phyloP scores from a whole-genome alignment of 2,888 invertebrate species.

The Carpatolechia fugitivella region DNA sequence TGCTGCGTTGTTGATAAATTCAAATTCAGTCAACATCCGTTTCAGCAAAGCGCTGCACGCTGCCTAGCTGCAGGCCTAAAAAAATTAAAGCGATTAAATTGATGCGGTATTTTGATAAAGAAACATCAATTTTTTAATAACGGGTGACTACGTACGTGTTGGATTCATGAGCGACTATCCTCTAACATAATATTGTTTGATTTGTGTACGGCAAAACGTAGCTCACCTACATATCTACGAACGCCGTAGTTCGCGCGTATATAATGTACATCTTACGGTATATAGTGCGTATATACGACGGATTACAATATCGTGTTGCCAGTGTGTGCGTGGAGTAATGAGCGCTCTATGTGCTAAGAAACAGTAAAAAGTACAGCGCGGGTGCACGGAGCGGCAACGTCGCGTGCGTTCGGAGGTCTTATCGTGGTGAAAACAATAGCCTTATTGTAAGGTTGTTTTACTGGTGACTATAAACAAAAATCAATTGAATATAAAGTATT shows the following conservation, averaged over 20 bases:
- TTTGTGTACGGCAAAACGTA: slow-evolving; percentile 63
- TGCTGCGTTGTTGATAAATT: slow-evolving; percentile 11
- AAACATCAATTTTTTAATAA: too few relatives aligned
- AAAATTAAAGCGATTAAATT: too few relatives aligned
- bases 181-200: slow-evolving; percentile 72
- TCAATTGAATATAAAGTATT: too few relatives aligned
- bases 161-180: too few relatives aligned
- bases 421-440: slow-evolving; percentile 73
- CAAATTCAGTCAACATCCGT: slow-evolving; percentile 8
- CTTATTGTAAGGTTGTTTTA: slow-evolving; percentile 15
- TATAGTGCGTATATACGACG: slow-evolving; percentile 50
- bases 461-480: background rate
- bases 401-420: slow-evolving; percentile 66
- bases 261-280: slow-evolving; percentile 73
- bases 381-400: slow-evolving; percentile 70
- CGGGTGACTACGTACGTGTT: too few relatives aligned
- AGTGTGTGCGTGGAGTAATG: slow-evolving; percentile 68
- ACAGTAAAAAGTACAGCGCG: slow-evolving; percentile 81
- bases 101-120: background rate
- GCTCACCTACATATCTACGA: slow-evolving; percentile 72
- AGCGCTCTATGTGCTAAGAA: slow-evolving; percentile 78
- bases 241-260: slow-evolving; percentile 61
- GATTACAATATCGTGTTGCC: slow-evolving; percentile 61
- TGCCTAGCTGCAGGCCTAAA: too few relatives aligned
- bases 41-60: background rate